Evolutionary conservation across 2,797 vertebrate species (phyloP).

Genomic region (Thripadectes ignobilis): DNA sequence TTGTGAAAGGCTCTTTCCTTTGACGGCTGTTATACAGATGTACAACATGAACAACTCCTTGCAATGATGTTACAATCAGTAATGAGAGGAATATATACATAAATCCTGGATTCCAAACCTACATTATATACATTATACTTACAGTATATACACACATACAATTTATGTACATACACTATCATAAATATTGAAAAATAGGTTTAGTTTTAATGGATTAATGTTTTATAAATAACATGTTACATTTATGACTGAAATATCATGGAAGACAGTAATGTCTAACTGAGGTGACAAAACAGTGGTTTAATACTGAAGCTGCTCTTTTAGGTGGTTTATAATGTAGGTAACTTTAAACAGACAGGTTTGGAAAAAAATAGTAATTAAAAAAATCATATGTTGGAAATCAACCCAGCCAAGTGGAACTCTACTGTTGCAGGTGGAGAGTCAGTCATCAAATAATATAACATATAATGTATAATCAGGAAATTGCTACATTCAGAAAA

Average conservation of each 20-base stretch:
- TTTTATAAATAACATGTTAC: constrained; percentile 95
- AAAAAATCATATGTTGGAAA: neutral
- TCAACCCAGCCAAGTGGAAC: constrained; percentile 57
- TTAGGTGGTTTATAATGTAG: constrained; percentile 52
- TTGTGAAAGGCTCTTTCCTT: constrained; percentile 50
- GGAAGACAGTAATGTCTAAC: constrained; percentile 85
- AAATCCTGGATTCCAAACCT: constrained; percentile 55
- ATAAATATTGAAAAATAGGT: constrained; percentile 99
- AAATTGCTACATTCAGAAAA: constrained; percentile 50
- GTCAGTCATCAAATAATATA: neutral
- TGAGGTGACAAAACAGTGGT: constrained; percentile 78
- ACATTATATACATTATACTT: constrained; percentile 78
- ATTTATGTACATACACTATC: constrained; percentile 85
- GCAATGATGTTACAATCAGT: constrained; percentile 70
- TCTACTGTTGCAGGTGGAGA: constrained; percentile 53
- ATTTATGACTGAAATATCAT: constrained; percentile 85
- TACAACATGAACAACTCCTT: constrained; percentile 58
- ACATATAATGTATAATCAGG: neutral
- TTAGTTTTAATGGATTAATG: constrained; percentile 90
- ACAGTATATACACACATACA: constrained; percentile 85
- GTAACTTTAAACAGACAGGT: constrained; percentile 51
- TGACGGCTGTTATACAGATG: constrained; percentile 55
- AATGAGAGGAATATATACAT: constrained; percentile 78
- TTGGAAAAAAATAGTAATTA: neutral
- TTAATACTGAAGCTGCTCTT: constrained; percentile 81